A percentile compares a stretch with the other conserved stretches of the same genome.
Evolutionary conservation across 2,888 invertebrate species (phyloP).

Genomic region (Xestobium rufovillosum): DNA sequence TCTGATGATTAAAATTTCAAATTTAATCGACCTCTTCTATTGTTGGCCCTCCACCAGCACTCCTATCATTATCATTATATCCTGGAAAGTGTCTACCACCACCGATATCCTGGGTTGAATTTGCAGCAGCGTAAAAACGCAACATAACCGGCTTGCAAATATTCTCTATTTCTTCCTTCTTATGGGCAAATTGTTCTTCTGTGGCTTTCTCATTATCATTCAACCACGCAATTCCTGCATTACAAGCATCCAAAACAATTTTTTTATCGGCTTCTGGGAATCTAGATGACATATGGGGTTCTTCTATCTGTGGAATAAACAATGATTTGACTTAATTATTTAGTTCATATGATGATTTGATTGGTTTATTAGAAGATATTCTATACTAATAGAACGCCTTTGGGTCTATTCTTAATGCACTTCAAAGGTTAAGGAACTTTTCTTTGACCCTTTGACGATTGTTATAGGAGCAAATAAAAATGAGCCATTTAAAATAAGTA

Average conservation of each 20-base stretch:
- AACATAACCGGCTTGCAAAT: slow-evolving; percentile 51
- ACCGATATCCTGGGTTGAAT: slow-evolving; percentile 10
- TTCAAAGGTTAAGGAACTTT: too few relatives aligned
- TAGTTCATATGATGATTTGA: too few relatives aligned
- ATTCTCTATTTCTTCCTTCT: slow-evolving; percentile 52
- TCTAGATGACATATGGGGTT: slow-evolving; percentile 44
- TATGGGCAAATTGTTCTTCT: slow-evolving; percentile 54
- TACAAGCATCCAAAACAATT: slow-evolving; percentile 43
- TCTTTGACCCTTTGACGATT: too few relatives aligned
- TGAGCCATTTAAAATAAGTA: too few relatives aligned
- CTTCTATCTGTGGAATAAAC: slow-evolving; percentile 25
- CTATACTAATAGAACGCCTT: too few relatives aligned
- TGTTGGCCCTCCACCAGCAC: slow-evolving; percentile 26
- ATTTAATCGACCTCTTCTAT: slow-evolving; percentile 35
- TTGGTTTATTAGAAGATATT: too few relatives aligned
- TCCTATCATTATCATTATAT: slow-evolving; percentile 10
- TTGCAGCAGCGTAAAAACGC: slow-evolving; percentile 27
- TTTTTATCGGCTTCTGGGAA: slow-evolving; percentile 47
- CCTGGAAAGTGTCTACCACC: slow-evolving; percentile 27
- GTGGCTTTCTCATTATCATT: slow-evolving; percentile 51
- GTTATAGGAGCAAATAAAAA: too few relatives aligned
- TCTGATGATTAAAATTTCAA: too few relatives aligned
- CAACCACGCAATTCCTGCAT: slow-evolving; percentile 58
- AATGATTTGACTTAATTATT: not conserved
- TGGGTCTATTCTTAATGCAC: too few relatives aligned